Base-by-base conservation (phyloP, 2,888 invertebrate genomes). In the Pinctada fucata region DNA sequence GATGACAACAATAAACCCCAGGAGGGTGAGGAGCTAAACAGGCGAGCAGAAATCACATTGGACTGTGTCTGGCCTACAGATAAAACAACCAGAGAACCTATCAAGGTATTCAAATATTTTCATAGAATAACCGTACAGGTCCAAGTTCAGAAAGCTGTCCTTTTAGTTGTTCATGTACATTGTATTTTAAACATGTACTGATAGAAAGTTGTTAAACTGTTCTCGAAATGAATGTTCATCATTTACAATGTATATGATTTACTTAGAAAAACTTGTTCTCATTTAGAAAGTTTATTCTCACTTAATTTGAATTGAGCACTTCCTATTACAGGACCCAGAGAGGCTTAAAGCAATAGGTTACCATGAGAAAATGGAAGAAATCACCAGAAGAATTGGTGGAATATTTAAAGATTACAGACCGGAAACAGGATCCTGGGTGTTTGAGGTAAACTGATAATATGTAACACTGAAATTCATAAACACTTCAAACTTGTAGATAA, bases 351-450 rank as follows among this genome's bases (percentile, higher is more conserved):
- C 95, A 77, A 95, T 97, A 95, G 95, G 96, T 89, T 99, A 97
- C 93, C 96, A 97, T 86, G 95, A 95, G 6, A 97, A 96, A 90
- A 93, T 99, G 78, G 95, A 97, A 16, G 94, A 95, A 51, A 96
- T 96, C 0, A 97, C 97, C 79, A 95, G 95, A 82, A 97, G 96
- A 87, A 96, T 98, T 92, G 96, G 96, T 82, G 97, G 97, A 0
- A 95, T 95, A 75, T 99, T 99, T 92, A 95, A 98, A 3, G 99
- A 99, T 91, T 99, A 98, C 93, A 94, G 97, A 0, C 97, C 98
- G 0, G 96, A 97, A 91, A 97, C 97, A 2, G 99, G 99, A 48
- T 97, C 98, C 76, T 99, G 99, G 99, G 98, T 98, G 73, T 99
- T 99, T 93, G 95, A 96, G 92, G 96, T 96, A 86, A 90, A 58